These are phyloP conservation scores for Ptychobarbus kaznakovi DNA, from an alignment of 2,797 vertebrate genomes.

Conservation along the genomic window DNA sequence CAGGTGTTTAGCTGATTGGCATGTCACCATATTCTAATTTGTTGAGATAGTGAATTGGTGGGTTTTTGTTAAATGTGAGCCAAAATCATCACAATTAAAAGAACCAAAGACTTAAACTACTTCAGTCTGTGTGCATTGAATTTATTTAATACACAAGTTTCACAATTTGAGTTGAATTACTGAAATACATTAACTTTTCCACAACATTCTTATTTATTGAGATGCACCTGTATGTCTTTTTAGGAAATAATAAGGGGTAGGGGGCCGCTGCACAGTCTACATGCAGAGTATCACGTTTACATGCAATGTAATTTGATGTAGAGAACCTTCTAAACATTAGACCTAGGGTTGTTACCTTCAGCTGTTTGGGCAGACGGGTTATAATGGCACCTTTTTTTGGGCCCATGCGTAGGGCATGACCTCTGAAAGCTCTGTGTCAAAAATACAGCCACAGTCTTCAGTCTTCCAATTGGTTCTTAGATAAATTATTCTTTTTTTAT, in stretches of 20 bases:
- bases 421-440: conserved; percentile 34
- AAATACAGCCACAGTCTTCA: conserved; percentile 31
- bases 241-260: conserved; percentile 3
- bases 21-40: no score
- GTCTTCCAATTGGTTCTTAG: conserved; percentile 36
- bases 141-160: no score
- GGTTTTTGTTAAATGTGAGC: no score
- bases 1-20: no score
- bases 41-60: no score
- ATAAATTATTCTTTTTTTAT: not conserved
- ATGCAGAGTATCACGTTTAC: not conserved
- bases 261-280: not conserved
- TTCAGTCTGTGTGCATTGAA: no score
- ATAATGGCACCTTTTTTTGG: conserved; percentile 34
- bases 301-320: not conserved
- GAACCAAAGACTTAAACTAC: no score
- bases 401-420: conserved; percentile 46
- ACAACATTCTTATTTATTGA: no score
- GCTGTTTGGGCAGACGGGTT: not conserved
- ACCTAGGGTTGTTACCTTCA: not conserved
- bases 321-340: not conserved
- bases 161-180: no score
- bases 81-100: no score
- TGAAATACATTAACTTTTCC: no score
- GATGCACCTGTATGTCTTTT: conserved; percentile 7